These are phyloP conservation scores for Pelusios castaneus DNA, from an alignment of 2,113 vertebrate genomes.

Conservation along the genomic window DNA sequence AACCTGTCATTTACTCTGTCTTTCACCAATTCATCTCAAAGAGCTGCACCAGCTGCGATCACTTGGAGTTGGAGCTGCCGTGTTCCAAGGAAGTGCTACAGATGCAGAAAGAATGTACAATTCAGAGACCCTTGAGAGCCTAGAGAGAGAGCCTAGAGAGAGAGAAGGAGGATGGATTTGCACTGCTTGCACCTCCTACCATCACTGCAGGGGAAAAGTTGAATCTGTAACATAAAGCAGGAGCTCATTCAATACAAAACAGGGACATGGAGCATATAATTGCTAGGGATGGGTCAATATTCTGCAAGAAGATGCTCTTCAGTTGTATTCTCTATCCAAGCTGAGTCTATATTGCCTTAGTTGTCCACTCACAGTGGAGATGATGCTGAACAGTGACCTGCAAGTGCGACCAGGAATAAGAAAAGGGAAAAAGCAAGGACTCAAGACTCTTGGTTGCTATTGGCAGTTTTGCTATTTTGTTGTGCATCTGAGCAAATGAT, in stretches of 20 bases:
- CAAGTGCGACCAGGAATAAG: background rate
- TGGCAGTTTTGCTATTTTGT: background rate
- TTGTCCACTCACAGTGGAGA: rapidly evolving
- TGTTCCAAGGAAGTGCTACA: conserved; percentile 26
- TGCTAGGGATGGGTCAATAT: no score
- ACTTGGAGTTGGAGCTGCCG: conserved; percentile 34
- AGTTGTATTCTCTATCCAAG: background rate
- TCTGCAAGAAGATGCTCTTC: rapidly evolving
- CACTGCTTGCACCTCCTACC: background rate
- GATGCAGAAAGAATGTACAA: conserved; percentile 39
- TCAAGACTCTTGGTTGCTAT: background rate
- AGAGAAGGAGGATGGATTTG: background rate
- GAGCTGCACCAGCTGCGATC: conserved; percentile 54
- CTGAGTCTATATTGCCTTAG: rapidly evolving
- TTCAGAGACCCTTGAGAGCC: background rate
- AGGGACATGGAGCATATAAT: background rate
- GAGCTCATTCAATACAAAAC: background rate
- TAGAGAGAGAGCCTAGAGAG: background rate
- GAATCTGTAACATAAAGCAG: rapidly evolving
- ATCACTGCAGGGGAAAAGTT: rapidly evolving
- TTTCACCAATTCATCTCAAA: conserved; percentile 67
- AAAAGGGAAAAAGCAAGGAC: background rate
- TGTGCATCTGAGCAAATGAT: background rate
- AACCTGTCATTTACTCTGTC: conserved; percentile 69
- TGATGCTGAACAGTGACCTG: background rate